phyloP scores from a whole-genome alignment of 2,113 vertebrate genomes.

The Dermatemys mawii region DNA sequence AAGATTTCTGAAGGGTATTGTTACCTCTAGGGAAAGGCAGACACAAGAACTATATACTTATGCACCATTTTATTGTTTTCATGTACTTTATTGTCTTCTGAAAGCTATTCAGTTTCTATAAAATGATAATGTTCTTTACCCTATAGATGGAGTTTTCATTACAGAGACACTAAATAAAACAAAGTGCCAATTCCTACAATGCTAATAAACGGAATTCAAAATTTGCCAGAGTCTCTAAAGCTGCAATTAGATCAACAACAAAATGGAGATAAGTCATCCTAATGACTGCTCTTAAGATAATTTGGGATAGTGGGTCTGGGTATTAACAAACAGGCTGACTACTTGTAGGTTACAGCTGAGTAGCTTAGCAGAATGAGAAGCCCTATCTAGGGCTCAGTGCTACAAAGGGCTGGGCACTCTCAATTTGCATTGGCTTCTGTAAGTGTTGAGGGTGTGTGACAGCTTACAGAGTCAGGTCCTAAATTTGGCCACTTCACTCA shows the following conservation, averaged over 20 bases:
- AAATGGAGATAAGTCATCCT: not conserved
- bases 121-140: not conserved
- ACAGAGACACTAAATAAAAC: no score
- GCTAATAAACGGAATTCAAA: not conserved
- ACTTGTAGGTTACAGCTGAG: not conserved
- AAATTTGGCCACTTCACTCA: not conserved
- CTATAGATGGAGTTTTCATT: no score
- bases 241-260: not conserved
- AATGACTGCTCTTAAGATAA: not conserved
- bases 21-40: rapidly evolving
- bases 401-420: not conserved
- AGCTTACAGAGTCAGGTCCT: not conserved
- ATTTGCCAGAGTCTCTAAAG: not conserved
- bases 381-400: not conserved
- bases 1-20: not conserved
- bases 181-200: not conserved
- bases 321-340: rapidly evolving
- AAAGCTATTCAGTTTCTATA: not conserved
- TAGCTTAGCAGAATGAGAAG: not conserved
- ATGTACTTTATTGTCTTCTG: not conserved
- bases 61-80: not conserved
- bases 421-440: not conserved
- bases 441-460: not conserved
- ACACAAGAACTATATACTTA: not conserved
- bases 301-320: no score